Evolutionary conservation across 2,888 invertebrate species (phyloP).

Genomic region (Trisateles emortualis): DNA sequence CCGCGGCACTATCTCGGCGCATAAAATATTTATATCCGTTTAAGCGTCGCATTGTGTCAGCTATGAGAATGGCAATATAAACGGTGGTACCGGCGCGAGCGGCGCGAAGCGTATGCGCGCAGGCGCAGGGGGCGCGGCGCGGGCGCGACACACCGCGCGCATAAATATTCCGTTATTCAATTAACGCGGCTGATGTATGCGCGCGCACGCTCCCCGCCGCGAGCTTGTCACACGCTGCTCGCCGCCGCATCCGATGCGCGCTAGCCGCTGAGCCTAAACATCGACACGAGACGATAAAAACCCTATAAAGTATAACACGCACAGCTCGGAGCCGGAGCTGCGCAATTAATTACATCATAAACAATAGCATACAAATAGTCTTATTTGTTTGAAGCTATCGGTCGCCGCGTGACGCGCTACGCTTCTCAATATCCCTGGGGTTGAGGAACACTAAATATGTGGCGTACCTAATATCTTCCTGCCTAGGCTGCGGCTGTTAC

Average conservation of each 20-base stretch:
- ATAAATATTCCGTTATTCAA: slow-evolving; percentile 55
- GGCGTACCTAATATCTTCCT: too few species aligned
- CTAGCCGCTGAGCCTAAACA: too few species aligned
- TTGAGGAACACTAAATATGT: too few species aligned
- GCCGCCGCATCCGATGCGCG: slow-evolving; percentile 6
- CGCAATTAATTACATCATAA: slow-evolving; percentile 12
- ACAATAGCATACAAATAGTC: slow-evolving; percentile 16
- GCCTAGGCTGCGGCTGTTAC: too few species aligned
- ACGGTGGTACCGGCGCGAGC: slow-evolving; percentile 24
- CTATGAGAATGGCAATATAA: slow-evolving; percentile 42
- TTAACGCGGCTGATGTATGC: slow-evolving; percentile 50
- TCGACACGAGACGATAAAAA: slow-evolving; percentile 3
- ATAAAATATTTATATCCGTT: slow-evolving; percentile 46
- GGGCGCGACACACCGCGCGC: slow-evolving; percentile 1
- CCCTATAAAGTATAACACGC: slow-evolving; percentile 13
- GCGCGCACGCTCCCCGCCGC: slow-evolving; percentile 36
- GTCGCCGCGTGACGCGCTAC: slow-evolving; percentile 4
- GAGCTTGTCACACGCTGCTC: slow-evolving; percentile 23
- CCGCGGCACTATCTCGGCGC: slow-evolving; percentile 30
- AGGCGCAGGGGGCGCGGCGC: background rate
- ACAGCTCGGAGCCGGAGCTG: background rate
- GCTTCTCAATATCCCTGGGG: slow-evolving; percentile 5
- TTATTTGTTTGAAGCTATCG: background rate
- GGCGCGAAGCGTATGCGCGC: background rate
- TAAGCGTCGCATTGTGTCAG: slow-evolving; percentile 31